Evolutionary conservation across 2,113 vertebrate genomes (phyloP), one percentile per base, ranked within the genome.

Genomic region (Gavia stellata): DNA sequence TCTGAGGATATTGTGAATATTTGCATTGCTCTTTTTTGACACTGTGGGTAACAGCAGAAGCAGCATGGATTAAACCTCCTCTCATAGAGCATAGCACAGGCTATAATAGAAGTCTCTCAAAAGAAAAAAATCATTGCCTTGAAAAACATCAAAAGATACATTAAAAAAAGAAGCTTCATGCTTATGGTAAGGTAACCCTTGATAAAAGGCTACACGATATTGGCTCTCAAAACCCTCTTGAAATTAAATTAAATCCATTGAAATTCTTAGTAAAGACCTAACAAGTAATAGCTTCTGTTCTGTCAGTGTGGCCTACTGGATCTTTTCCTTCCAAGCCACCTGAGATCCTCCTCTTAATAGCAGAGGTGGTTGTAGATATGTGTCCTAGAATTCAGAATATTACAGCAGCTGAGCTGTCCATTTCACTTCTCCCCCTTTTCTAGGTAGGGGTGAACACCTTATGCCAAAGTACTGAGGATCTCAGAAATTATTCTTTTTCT

Each of bases 191-290:
- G 44, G 61, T 92, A 94, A 78, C 78, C 36, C 71, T 83, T 73
- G 34, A 89, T 94, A 85, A 96, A 97, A 96, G 74, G 29, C 92
- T 92, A 38, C 45, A 52, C 34, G 66, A 70, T 87, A 84, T 68
- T 92, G 47, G 52, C 28, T 91, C 56, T 93, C 90, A 78, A 96
- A 96, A 89, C 70, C 74, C 72, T 93, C 93, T 86, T 96, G 92
- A 97, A 97, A 97, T 93, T 78, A 95, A 96, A 97, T 93, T 95
- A 96, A 95, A 94, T 68, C 67, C 44, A 81, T 70, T 96, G 92
- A 96, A 88, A 88, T 71, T 75, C 71, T 87, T 66, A 82, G 28
- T 86, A 77, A 88, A 81, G 45, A 61, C 94, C 67, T 91, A 73
- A 90, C n/a, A 63, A 72, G 66, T 72, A 85, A 59, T 63, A 92